Evolutionary conservation across 2,888 invertebrate genomes (phyloP), one percentile per base, ranked within the genome.

Genomic region (Lingula anatina): DNA sequence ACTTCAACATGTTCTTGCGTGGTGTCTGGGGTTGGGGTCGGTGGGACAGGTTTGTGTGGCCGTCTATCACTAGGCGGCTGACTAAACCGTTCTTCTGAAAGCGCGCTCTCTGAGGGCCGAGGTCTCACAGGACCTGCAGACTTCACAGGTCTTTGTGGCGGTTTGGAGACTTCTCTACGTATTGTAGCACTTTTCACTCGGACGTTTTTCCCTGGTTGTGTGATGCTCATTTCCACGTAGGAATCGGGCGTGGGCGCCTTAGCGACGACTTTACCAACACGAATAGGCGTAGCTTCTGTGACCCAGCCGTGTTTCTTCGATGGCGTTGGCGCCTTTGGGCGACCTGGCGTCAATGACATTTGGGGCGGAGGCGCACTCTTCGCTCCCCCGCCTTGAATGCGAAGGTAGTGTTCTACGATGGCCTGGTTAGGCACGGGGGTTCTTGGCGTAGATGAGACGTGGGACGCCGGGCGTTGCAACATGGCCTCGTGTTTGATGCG

Each of bases 181-280:
- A 59, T 53, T 2, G 56, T 59, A 39, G 66, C 66, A 50, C 66
- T 66, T 50, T 64, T 53, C 37, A 62, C 54, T 3, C 62, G 57
- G 7, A 51, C 54, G 15, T 44, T 46, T 44, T 52, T 54, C 48
- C n/a, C n/a, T n/a, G n/a, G 21, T 18, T 49, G 38, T 12, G 37
- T 40, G 21, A 24, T 25, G 15, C 40, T 26, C 27, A 12, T 40
- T 40, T 27, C 28, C 28, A 31, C 35, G 9, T 15, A 15, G 15
- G 44, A 7, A 15, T 5, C 38, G 15, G 38, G n/a, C 15, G n/a
- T 15, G 5, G 38, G 38, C 15, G 38, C 5, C 18, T 5, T 4
- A 18, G 38, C 18, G 5, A 21, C n/a, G n/a, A n/a, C n/a, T n/a
- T n/a, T n/a, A n/a, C n/a, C n/a, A n/a, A n/a, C n/a, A n/a, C 15